Evolutionary conservation across 2,888 invertebrate species (phyloP).

Genomic region (Asteroscopus sphinx): DNA sequence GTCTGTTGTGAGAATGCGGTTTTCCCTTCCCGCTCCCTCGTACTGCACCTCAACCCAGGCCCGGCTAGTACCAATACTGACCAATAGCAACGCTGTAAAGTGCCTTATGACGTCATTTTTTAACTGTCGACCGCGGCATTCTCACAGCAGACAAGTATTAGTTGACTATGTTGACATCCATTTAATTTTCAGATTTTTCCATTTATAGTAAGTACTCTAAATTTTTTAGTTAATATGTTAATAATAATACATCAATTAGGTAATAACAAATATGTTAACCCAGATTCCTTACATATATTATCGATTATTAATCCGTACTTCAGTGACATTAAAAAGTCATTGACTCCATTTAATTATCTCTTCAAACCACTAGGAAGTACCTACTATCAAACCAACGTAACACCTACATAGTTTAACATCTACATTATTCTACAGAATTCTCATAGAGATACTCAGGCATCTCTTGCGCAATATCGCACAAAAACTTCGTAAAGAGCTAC

Average conservation of each 20-base stretch:
- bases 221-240: too few species aligned
- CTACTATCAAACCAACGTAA: slow-evolving; percentile 23
- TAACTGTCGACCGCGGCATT: too few species aligned
- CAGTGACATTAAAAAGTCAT: slow-evolving; percentile 27
- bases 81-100: too few species aligned
- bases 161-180: too few species aligned
- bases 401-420: slow-evolving; percentile 30
- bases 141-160: too few species aligned
- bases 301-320: slow-evolving; percentile 15
- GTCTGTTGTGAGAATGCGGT: too few species aligned
- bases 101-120: too few species aligned
- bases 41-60: too few species aligned
- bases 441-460: slow-evolving; percentile 14
- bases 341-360: slow-evolving; percentile 18
- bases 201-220: too few species aligned
- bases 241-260: not conserved
- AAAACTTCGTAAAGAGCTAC: not conserved
- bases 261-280: slow-evolving; percentile 18
- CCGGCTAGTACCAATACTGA: too few species aligned
- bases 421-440: slow-evolving; percentile 37
- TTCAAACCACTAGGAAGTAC: slow-evolving; percentile 9
- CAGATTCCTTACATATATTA: not conserved
- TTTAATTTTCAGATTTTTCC: too few species aligned
- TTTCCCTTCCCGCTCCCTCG: too few species aligned
- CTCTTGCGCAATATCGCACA: slow-evolving; percentile 18